A percentile compares a stretch with the other conserved stretches of the same genome.
Evolutionary conservation across 2,888 invertebrate genomes (phyloP).

Genomic region (Hypercompe scribonia): DNA sequence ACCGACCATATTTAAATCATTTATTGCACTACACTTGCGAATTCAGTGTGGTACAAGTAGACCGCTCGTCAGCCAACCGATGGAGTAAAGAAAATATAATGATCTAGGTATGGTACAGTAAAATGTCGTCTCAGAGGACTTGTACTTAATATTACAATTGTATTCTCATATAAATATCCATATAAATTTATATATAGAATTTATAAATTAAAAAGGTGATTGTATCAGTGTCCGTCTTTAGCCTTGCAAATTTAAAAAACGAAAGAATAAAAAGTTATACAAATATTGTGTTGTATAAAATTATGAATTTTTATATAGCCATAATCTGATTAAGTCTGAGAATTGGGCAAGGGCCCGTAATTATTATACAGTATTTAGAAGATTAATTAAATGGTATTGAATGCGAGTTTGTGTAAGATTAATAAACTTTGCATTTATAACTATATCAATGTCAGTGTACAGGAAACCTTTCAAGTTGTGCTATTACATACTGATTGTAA

Average conservation of each 20-base stretch:
- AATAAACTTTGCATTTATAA: slow-evolving; percentile 33
- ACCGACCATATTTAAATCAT: too few species aligned
- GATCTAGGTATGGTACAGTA: neutral
- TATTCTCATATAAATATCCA: neutral
- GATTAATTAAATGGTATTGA: neutral
- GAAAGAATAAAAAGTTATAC: neutral
- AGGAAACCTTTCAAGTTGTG: slow-evolving; percentile 37
- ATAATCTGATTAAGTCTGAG: neutral
- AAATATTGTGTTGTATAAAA: neutral
- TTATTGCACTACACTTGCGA: neutral
- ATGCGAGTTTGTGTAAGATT: slow-evolving; percentile 18
- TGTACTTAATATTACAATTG: neutral
- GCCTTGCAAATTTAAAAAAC: neutral
- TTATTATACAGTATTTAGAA: neutral
- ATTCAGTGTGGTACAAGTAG: neutral
- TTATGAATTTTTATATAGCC: neutral
- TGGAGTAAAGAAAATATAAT: too few species aligned
- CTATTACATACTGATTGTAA: slow-evolving; percentile 48
- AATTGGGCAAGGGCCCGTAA: neutral
- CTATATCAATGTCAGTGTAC: slow-evolving; percentile 36
- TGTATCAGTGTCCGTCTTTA: neutral
- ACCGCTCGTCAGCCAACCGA: too few species aligned
- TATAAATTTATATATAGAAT: too few species aligned
- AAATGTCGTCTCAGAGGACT: neutral
- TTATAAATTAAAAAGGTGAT: neutral